Base-by-base conservation (phyloP, 2,113 vertebrate species). In the Geococcyx californianus region DNA sequence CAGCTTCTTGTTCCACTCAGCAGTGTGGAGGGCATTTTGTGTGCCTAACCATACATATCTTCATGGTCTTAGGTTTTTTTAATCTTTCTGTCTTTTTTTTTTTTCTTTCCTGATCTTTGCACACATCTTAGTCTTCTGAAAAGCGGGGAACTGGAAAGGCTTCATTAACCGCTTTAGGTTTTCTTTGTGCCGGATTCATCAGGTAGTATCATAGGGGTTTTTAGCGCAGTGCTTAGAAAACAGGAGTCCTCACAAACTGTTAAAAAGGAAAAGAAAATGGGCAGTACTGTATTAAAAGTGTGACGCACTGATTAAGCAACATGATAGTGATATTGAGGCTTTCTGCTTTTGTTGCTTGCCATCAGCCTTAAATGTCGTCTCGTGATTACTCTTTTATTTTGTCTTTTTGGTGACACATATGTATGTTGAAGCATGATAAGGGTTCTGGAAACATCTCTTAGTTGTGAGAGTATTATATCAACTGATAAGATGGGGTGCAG, bases 21-120 rank as follows among this genome's bases (percentile, higher is more conserved):
- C 78, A 92, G 31, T 40, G 55, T 75, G 55, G 70, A 52, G 87
- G 24, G 33, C 44, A 58, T 87, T 97, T 76, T 56, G 47, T 75
- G 49, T 79, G 28, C 42, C 74, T 97, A 51, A 96, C 78, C 88
- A 83, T 94, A 96, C 64, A 31, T 91, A 67, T 74, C 47, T 31
- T 78, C 42, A 6, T 66, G n/a, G n/a, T n/a, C n/a, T n/a, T n/a
- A n/a, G n/a, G n/a, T 11, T 13, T 11, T 6, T 47, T 47, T 47
- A 47, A 47, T 9, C 55, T 11, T 56, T 24, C 23, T 52, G 15
- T 31, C 33, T n/a, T 33, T 3, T 54, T 5, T 60, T 56, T 51
- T 54, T 10, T 44, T 16, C 3, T 36, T 60, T 36, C 6, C 6
- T 73, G 20, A 62, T 36, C 3, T 6, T 74, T 75, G 16, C 11